These are phyloP conservation scores for Clarias gariepinus DNA, from an alignment of 2,113 vertebrate species.

Conservation along the genomic window DNA sequence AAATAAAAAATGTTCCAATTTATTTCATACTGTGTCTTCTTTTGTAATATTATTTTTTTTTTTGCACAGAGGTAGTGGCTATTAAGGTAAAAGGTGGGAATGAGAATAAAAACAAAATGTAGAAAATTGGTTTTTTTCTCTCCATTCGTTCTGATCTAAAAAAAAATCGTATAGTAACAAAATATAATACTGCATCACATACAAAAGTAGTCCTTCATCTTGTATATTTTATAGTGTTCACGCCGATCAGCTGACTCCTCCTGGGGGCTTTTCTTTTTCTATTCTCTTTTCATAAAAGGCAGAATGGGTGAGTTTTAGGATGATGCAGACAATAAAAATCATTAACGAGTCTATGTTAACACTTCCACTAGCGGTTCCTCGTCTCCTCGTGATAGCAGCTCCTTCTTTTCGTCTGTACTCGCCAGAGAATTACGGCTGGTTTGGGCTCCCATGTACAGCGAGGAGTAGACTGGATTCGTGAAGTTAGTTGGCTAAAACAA, in stretches of 20 bases:
- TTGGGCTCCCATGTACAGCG: constrained; percentile 94
- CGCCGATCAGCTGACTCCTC: constrained; percentile 66
- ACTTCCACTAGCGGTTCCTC: constrained; percentile 89
- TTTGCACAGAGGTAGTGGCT: constrained; percentile 80
- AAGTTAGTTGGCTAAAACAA: constrained; percentile 90
- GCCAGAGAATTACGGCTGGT: constrained; percentile 94
- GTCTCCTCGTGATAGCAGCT: constrained; percentile 86
- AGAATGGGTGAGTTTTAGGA: constrained; percentile 62
- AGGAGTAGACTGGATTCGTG: constrained; percentile 96
- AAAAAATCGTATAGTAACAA: constrained; percentile 77
- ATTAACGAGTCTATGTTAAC: constrained; percentile 76
- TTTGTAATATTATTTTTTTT: constrained; percentile 67
- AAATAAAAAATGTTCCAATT: constrained; percentile 71
- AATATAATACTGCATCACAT: constrained; percentile 98
- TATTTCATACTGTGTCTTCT: constrained; percentile 62
- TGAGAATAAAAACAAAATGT: constrained; percentile 70
- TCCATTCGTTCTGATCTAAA: constrained; percentile 61
- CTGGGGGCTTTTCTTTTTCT: neutral
- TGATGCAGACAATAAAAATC: constrained; percentile 42
- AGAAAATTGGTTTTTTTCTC: constrained; percentile 68
- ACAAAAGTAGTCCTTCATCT: constrained; percentile 99
- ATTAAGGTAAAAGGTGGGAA: constrained; percentile 72
- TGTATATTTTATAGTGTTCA: constrained; percentile 95
- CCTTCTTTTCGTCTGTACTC: constrained; percentile 96
- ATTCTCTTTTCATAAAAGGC: constrained; percentile 67